Percentiles rank a stretch among this genome's conserved stretches.
phyloP scores from a whole-genome alignment of 92 coral and sea anemone species.

The Umimayanthus chanpuru region DNA sequence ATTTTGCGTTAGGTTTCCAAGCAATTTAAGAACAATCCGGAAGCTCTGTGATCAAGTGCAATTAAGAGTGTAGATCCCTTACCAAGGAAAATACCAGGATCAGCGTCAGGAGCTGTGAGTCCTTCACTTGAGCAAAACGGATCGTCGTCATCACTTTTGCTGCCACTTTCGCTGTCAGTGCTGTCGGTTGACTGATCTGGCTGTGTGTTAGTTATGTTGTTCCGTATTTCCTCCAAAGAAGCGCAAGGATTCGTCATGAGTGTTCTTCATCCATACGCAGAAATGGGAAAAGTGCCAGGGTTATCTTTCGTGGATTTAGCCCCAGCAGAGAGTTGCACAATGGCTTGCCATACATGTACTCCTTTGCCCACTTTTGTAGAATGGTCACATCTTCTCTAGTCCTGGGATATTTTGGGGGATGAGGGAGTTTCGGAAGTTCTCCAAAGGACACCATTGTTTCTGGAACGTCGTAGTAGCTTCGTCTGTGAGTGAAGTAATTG shows the following conservation, averaged over 20 bases:
- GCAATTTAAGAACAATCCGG: slow-evolving; percentile 37
- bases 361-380: slow-evolving; percentile 40
- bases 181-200: not conserved
- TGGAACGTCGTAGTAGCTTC: slow-evolving; percentile 44
- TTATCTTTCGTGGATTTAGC: slow-evolving; percentile 56
- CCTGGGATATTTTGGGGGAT: slow-evolving; percentile 28
- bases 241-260: slow-evolving; percentile 34
- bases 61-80: slow-evolving; percentile 45
- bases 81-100: not conserved
- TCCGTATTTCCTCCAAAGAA: slow-evolving; percentile 27
- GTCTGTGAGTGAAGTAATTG: slow-evolving; percentile 46
- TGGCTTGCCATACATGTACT: slow-evolving; percentile 23
- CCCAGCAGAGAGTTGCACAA: slow-evolving; percentile 46
- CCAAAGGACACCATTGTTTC: slow-evolving; percentile 45
- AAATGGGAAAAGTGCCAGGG: slow-evolving; percentile 50
- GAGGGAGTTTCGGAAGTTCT: slow-evolving; percentile 48
- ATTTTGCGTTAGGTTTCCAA: slow-evolving; percentile 50
- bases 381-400: slow-evolving; percentile 18
- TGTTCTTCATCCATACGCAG: slow-evolving; percentile 47
- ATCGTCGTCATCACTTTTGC: slow-evolving; percentile 39
- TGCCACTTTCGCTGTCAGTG: not conserved
- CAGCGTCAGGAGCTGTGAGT: not conserved
- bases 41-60: not conserved
- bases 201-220: slow-evolving; percentile 39
- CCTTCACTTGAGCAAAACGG: not conserved